Percentiles rank a stretch among this genome's conserved stretches.
Conservation (phyloP, 2,113 vertebrate genomes). For the Pyxicephalus adspersus region DNA sequence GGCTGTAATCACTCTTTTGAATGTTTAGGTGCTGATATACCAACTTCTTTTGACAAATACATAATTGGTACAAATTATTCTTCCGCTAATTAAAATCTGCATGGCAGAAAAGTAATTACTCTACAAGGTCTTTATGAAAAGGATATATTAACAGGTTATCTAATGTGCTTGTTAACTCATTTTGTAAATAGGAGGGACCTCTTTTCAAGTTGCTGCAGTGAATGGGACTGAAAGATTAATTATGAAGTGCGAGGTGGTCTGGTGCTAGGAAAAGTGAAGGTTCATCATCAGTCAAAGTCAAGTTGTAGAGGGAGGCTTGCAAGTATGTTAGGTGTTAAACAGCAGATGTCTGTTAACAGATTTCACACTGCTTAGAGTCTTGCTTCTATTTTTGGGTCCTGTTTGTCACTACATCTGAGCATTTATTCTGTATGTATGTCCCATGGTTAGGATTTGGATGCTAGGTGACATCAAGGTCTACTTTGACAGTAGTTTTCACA, state of each 20-base stretch:
- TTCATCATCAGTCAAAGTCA: not conserved
- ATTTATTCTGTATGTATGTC: too few relatives aligned
- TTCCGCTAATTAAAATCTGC: constrained; percentile 24
- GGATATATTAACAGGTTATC: constrained; percentile 16
- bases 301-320: not conserved
- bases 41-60: constrained; percentile 1
- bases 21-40: not conserved
- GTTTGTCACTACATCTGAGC: too few relatives aligned
- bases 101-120: constrained; percentile 5
- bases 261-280: not conserved
- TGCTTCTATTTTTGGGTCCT: too few relatives aligned
- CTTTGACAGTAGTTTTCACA: too few relatives aligned
- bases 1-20: too few relatives aligned
- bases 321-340: too few relatives aligned
- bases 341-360: not conserved
- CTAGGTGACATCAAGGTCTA: too few relatives aligned
- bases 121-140: constrained; percentile 13
- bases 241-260: not conserved
- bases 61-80: constrained; percentile 27
- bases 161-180: constrained; percentile 16
- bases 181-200: constrained; percentile 3
- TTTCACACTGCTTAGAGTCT: too few relatives aligned
- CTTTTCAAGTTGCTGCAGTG: not conserved
- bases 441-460: too few relatives aligned
- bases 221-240: constrained; percentile 18